Evolutionary conservation across 2,797 vertebrate species (phyloP).

Genomic region (Clarias fuscus): DNA sequence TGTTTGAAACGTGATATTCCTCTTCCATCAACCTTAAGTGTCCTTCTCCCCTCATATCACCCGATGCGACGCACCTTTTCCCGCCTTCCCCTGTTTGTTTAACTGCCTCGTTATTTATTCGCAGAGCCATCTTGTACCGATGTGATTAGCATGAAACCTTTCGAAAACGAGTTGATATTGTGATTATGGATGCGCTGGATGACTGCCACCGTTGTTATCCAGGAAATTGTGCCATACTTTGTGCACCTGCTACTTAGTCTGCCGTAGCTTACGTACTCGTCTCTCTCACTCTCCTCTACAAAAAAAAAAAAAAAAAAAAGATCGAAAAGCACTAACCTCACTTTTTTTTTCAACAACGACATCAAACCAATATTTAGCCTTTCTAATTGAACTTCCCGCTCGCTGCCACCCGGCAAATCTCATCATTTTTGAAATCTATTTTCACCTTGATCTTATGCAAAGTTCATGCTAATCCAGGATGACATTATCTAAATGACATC

Average conservation of each 20-base stretch:
- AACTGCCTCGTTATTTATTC: slow-evolving; percentile 71
- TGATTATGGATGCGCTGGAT: slow-evolving; percentile 65
- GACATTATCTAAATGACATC: background rate
- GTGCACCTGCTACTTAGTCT: slow-evolving; percentile 29
- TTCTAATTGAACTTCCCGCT: slow-evolving; percentile 1
- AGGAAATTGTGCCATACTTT: slow-evolving; percentile 45
- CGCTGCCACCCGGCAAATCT: background rate
- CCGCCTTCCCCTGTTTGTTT: slow-evolving; percentile 62
- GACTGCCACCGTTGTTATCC: slow-evolving; percentile 64
- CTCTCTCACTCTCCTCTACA: background rate
- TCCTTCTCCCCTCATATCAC: background rate
- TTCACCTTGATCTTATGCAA: background rate
- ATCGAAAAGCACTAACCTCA: background rate
- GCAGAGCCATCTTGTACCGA: slow-evolving; percentile 66
- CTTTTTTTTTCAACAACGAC: background rate
- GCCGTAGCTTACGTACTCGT: background rate
- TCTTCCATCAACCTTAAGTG: background rate
- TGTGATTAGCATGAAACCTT: slow-evolving; percentile 61
- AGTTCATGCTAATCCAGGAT: background rate
- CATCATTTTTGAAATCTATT: background rate
- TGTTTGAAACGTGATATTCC: background rate
- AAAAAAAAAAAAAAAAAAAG: too few species aligned
- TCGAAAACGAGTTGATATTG: slow-evolving; percentile 67
- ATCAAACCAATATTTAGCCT: slow-evolving; percentile 10
- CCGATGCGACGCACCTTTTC: background rate